These are phyloP conservation scores for Crossocerus cetratus DNA, from an alignment of 2,888 invertebrate genomes.

Conservation along the genomic window DNA sequence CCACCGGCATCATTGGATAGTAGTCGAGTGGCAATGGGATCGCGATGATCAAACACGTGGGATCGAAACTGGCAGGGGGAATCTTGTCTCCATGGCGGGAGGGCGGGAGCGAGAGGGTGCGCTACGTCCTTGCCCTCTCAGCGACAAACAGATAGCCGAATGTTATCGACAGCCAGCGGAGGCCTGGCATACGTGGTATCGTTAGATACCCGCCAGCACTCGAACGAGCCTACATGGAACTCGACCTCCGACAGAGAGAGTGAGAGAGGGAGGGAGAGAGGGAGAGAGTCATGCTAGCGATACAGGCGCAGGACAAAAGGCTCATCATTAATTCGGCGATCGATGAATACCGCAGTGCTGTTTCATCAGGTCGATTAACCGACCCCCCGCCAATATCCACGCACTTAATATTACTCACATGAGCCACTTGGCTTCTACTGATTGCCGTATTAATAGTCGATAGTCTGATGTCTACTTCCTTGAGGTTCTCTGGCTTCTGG, in stretches of 20 bases:
- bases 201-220: slow-evolving; percentile 27
- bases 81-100: slow-evolving; percentile 39
- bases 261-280: background rate
- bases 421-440: no score
- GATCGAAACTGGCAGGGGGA: slow-evolving; percentile 27
- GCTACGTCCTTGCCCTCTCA: slow-evolving; percentile 21
- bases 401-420: no score
- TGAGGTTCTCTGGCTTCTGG: no score
- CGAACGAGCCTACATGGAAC: background rate
- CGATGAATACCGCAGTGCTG: no score
- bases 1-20: slow-evolving; percentile 7
- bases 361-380: no score
- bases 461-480: no score
- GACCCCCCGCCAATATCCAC: no score
- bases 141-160: slow-evolving; percentile 29
- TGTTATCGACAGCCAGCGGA: slow-evolving; percentile 50
- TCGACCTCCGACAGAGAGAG: background rate
- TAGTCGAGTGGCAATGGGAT: slow-evolving; percentile 35
- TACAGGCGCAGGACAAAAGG: background rate
- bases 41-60: slow-evolving; percentile 37
- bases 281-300: no score
- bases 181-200: slow-evolving; percentile 26
- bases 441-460: no score
- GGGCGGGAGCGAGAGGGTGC: no score
- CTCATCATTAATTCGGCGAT: background rate